Conservation (phyloP, 2,888 invertebrate genomes). For the Thecocarcelia acutangulata region DNA sequence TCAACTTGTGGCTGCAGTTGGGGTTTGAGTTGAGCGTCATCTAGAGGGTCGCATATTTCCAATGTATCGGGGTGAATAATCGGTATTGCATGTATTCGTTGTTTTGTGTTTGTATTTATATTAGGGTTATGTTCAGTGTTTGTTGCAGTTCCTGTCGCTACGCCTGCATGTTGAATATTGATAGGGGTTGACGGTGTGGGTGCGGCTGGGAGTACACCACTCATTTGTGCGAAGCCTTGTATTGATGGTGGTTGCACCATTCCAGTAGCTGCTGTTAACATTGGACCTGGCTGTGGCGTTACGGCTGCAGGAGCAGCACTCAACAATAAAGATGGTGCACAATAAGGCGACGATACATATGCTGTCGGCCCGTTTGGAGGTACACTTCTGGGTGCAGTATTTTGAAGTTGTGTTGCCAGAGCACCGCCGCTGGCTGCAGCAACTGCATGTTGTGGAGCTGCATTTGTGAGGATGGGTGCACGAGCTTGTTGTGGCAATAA, state of each 20-base stretch:
- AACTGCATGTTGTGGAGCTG: slow-evolving; percentile 70
- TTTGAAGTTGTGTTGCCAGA: slow-evolving; percentile 69
- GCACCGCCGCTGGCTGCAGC: slow-evolving; percentile 56
- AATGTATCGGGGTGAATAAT: slow-evolving; percentile 79
- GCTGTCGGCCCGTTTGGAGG: slow-evolving; percentile 73
- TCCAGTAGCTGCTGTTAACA: slow-evolving; percentile 71
- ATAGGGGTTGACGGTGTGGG: slow-evolving; percentile 64
- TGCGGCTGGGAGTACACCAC: slow-evolving; percentile 39
- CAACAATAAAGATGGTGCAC: slow-evolving; percentile 72
- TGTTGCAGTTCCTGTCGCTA: slow-evolving; percentile 20
- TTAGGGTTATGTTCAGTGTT: slow-evolving; percentile 64
- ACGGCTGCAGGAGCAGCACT: slow-evolving; percentile 68
- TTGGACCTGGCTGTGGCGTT: slow-evolving; percentile 61
- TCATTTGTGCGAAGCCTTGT: slow-evolving; percentile 67
- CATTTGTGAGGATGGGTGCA: slow-evolving; percentile 71
- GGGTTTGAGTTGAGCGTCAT: slow-evolving; percentile 50
- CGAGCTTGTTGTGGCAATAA: slow-evolving; percentile 72
- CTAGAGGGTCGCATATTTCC: slow-evolving; percentile 73
- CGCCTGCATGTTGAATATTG: slow-evolving; percentile 2
- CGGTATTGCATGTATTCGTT: slow-evolving; percentile 78
- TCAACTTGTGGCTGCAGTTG: not conserved
- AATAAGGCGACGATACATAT: slow-evolving; percentile 73
- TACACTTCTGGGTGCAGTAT: slow-evolving; percentile 69
- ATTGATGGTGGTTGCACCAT: slow-evolving; percentile 59
- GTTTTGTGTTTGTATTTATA: slow-evolving; percentile 59